These are phyloP conservation scores for Semaprochilodus insignis DNA, from an alignment of 2,797 vertebrate genomes.

Conservation along the genomic window DNA sequence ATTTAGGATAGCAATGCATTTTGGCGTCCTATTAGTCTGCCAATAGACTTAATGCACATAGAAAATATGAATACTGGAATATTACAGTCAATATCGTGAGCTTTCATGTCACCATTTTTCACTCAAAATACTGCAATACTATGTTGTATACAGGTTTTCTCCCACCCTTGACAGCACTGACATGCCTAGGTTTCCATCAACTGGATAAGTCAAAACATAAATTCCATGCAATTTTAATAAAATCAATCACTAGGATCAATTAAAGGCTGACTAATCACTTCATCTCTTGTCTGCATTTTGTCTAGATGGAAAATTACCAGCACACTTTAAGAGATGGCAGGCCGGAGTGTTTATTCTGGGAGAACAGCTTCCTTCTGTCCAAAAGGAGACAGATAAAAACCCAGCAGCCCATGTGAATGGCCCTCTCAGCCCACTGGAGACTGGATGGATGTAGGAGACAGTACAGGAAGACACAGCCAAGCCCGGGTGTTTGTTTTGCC, in stretches of 20 bases:
- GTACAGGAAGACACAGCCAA: constrained; percentile 25
- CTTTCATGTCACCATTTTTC: too few relatives aligned
- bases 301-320: constrained; percentile 43
- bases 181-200: not conserved
- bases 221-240: not conserved
- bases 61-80: too few relatives aligned
- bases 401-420: constrained; percentile 38
- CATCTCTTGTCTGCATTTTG: constrained; percentile 1
- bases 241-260: not conserved
- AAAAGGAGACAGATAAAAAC: constrained; percentile 47
- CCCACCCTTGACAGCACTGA: not conserved
- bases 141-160: too few relatives aligned
- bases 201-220: not conserved
- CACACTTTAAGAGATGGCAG: constrained; percentile 4
- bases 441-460: constrained; percentile 29
- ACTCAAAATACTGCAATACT: too few relatives aligned
- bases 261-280: not conserved
- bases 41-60: too few relatives aligned
- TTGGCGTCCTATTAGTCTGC: too few relatives aligned
- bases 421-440: constrained; percentile 38
- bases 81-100: too few relatives aligned
- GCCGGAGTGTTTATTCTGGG: constrained; percentile 41
- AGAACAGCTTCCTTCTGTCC: constrained; percentile 39
- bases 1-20: too few relatives aligned
- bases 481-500: constrained; percentile 55